Evolutionary conservation across 1,140 invertebrate genomes (phyloP).

Genomic region (Drosophila pandora): DNA sequence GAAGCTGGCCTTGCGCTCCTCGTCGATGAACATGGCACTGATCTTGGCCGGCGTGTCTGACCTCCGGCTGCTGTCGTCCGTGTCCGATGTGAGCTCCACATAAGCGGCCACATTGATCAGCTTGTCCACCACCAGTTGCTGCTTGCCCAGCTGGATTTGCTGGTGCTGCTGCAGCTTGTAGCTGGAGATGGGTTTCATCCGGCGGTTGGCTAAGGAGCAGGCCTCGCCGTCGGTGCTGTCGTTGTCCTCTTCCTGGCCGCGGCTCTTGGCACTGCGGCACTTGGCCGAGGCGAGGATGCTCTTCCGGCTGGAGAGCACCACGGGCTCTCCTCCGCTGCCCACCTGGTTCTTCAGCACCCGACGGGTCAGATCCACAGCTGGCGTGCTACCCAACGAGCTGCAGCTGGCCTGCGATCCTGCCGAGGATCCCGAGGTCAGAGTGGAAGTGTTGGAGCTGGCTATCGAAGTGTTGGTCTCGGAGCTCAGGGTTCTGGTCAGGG

Average conservation of each 20-base stretch:
- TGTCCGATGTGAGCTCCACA: conserved; percentile 82
- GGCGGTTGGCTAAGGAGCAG: conserved; percentile 61
- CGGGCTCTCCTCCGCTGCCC: conserved; percentile 84
- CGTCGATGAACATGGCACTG: conserved; percentile 83
- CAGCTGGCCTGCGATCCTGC: conserved; percentile 88
- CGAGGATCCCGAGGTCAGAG: conserved; percentile 86
- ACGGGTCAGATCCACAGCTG: conserved; percentile 85
- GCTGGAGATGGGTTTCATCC: conserved; percentile 71
- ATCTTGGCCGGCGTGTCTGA: conserved; percentile 81
- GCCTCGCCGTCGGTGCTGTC: conserved; percentile 83
- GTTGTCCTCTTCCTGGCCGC: conserved; percentile 71
- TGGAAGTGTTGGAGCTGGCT: conserved; percentile 87
- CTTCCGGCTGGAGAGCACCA: conserved; percentile 90
- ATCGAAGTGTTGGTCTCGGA: conserved; percentile 87
- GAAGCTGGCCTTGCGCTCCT: conserved; percentile 83
- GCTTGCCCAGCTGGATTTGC: conserved; percentile 44
- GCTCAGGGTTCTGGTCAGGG: conserved; percentile 85
- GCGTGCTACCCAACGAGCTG: conserved; percentile 87
- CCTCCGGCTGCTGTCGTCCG: conserved; percentile 78
- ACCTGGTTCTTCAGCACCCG: conserved; percentile 87
- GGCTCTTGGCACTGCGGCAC: conserved; percentile 88
- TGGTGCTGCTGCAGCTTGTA: conserved; percentile 67
- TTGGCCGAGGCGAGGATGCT: conserved; percentile 94
- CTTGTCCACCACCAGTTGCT: conserved; percentile 78
- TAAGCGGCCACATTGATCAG: conserved; percentile 83